Base-by-base conservation (phyloP, 2,888 invertebrate genomes). In the Mayetiola destructor region DNA sequence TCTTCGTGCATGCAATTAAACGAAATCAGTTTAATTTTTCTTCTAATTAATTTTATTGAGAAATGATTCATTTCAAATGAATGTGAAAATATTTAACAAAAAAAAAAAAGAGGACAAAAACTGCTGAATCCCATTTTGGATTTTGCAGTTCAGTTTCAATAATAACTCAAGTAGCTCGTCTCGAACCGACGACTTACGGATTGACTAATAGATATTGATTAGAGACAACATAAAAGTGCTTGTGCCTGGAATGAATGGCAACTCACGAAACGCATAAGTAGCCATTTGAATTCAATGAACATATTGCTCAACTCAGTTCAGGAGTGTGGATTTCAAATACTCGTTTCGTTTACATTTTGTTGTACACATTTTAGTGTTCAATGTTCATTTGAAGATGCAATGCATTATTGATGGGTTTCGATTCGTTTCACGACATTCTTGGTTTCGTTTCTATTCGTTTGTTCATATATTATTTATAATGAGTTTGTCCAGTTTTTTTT, bases 401-500 rank as follows among this genome's bases (percentile, higher is more conserved):
- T 48, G 29, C 48, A 48, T 48, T 48, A 48, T 48, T 48, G 48
- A 48, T 48, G 27, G 48, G 48, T 48, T 48, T 48, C 48, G 48
- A 48, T 48, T 48, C 27, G 27, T 48, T 48, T 36, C n/a, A n/a
- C n/a, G n/a, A n/a, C n/a, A n/a, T n/a, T n/a, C n/a, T n/a, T n/a
- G n/a, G n/a, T 27, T 14, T 27, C 32, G 9, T n/a, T 48, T 48
- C 48, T 48, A 27, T 48, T 23, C 16, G 14, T n/a, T 2, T 48
- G 1, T 14, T 27, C 39, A 5, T 9, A 18, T 39, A 16, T 12
- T 12, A 20, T 39, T 39, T 16, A n/a, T n/a, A n/a, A n/a, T n/a
- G n/a, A n/a, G n/a, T n/a, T 18, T 39, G 16, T 39, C 20, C 4
- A 9, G 14, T 48, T 27, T 27, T 48, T 40, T 3, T 39, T 10